Conservation (phyloP, 1,140 invertebrate species). For the Frieseomelitta varia region DNA sequence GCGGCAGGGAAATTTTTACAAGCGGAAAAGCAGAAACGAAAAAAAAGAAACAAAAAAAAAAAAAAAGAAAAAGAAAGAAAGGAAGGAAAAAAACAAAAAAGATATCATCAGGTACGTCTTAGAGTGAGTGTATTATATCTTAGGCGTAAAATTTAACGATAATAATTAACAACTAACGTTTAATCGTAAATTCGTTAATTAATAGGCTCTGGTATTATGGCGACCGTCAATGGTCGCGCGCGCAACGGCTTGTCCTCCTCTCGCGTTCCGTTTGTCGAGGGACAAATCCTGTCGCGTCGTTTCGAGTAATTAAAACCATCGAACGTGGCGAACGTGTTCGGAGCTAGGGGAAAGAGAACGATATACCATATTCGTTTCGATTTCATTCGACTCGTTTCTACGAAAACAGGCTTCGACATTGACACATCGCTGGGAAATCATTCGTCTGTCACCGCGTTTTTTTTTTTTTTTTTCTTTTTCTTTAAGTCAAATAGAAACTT, state of each 20-base stretch:
- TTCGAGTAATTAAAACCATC: conserved; percentile 5
- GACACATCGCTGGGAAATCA: neutral
- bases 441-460: neutral
- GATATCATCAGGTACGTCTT: conserved; percentile 74
- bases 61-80: conserved; percentile 33
- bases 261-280: neutral
- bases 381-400: neutral
- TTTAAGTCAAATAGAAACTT: no score
- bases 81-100: conserved; percentile 21
- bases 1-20: conserved; percentile 66
- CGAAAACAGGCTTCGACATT: neutral
- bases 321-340: neutral
- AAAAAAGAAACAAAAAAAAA: neutral
- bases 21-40: conserved; percentile 3
- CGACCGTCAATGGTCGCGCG: neutral
- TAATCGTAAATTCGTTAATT: conserved; percentile 67
- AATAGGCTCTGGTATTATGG: conserved; percentile 56
- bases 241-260: conserved; percentile 36
- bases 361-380: neutral
- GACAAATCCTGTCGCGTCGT: conserved; percentile 19
- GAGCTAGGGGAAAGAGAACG: no score
- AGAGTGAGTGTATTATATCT: conserved; percentile 76
- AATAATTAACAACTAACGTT: conserved; percentile 75
- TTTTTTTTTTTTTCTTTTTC: no score
- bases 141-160: conserved; percentile 74